Evolutionary conservation across 1,140 invertebrate genomes (phyloP).

Genomic region (Eupristina koningsbergeri): DNA sequence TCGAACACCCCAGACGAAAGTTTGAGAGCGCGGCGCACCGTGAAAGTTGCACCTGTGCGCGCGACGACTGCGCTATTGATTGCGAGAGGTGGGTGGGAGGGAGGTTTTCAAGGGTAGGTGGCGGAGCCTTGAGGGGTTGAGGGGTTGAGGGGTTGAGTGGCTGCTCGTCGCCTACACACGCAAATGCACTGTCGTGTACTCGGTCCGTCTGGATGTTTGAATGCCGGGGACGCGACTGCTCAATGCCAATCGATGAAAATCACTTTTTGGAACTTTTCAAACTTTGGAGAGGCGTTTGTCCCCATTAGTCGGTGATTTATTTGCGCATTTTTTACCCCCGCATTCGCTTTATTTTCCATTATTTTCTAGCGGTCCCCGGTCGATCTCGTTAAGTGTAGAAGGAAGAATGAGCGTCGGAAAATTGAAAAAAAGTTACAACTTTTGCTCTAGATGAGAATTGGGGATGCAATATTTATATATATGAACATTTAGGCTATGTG

Average conservation of each 20-base stretch:
- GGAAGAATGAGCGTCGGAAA: background rate
- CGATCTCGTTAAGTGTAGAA: too few relatives aligned
- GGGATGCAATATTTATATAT: background rate
- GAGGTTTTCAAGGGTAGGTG: background rate
- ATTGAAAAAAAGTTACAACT: background rate
- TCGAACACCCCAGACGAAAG: too few relatives aligned
- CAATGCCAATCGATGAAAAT: slow-evolving; percentile 2
- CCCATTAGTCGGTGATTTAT: background rate
- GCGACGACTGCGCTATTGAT: slow-evolving; percentile 29
- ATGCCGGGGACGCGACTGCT: background rate
- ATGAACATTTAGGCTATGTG: too few relatives aligned
- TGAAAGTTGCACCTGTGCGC: slow-evolving; percentile 21
- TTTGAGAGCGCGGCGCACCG: background rate
- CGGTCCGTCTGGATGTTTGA: background rate
- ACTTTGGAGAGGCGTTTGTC: background rate
- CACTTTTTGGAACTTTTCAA: background rate
- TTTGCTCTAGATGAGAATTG: background rate
- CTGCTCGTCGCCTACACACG: background rate
- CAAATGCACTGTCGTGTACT: slow-evolving; percentile 12
- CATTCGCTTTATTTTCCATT: too few relatives aligned
- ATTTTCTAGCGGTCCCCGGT: too few relatives aligned
- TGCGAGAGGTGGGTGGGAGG: background rate
- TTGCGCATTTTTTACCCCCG: background rate
- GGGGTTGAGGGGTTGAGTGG: background rate
- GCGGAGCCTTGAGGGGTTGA: too few relatives aligned